Conservation (phyloP, 92 coral and sea anemone species). For the Phenganax stokvisi region DNA sequence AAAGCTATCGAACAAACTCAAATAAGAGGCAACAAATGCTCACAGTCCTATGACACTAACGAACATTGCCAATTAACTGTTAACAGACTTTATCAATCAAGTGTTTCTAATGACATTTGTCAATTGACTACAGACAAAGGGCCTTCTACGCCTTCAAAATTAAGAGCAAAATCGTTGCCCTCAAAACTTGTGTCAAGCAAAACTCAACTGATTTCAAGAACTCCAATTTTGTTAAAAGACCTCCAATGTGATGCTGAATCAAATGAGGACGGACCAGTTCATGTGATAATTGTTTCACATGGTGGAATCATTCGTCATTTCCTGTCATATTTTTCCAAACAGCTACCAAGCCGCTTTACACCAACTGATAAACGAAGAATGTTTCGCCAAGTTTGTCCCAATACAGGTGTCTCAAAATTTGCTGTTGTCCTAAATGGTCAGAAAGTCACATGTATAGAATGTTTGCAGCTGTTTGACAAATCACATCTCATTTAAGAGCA, state of each 20-base stretch:
- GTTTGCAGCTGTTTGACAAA: conserved; percentile 53
- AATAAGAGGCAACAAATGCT: no score
- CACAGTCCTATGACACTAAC: no score
- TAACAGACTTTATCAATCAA: no score
- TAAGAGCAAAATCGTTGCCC: no score
- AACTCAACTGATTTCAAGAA: not conserved
- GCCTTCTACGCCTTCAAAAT: no score
- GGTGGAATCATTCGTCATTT: conserved; percentile 80
- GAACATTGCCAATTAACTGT: no score
- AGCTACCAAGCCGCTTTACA: conserved; percentile 28
- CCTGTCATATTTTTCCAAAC: conserved; percentile 46
- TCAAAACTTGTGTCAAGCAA: not conserved
- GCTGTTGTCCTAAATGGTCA: conserved; percentile 46
- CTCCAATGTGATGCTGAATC: not conserved
- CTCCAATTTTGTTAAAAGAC: conserved; percentile 14
- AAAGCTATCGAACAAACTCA: no score
- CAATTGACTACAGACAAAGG: no score
- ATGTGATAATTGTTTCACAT: conserved; percentile 65
- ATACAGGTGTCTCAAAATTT: conserved; percentile 76
- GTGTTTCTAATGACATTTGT: no score
- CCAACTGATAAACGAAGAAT: conserved; percentile 35
- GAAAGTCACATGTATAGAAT: conserved; percentile 55
- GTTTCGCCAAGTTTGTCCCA: conserved; percentile 46
- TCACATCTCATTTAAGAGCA: conserved; percentile 49
- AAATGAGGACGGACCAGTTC: conserved; percentile 31